phyloP scores from a whole-genome alignment of 1,140 invertebrate genomes.

The Sitophilus oryzae region DNA sequence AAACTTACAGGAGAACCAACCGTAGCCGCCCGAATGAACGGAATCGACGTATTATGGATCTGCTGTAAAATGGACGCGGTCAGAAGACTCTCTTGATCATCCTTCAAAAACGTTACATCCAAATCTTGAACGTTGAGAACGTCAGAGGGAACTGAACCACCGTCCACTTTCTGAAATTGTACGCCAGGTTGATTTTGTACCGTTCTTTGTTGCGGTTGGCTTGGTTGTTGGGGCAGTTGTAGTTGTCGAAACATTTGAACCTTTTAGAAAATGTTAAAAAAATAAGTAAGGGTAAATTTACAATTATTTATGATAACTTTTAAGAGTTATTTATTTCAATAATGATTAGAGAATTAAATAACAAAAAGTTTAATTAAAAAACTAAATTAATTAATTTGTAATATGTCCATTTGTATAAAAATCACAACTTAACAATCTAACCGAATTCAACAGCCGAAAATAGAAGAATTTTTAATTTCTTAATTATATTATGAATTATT shows the following conservation, averaged over 20 bases:
- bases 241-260: slow-evolving; percentile 30
- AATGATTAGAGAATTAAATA: no score
- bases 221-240: slow-evolving; percentile 27
- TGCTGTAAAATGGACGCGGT: slow-evolving; percentile 41
- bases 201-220: slow-evolving; percentile 7
- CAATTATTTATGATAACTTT: no score
- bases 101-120: slow-evolving; percentile 33
- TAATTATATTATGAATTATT: no score
- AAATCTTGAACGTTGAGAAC: slow-evolving; percentile 21
- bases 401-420: no score
- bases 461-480: no score
- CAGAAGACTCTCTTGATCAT: slow-evolving; percentile 36
- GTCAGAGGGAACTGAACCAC: slow-evolving; percentile 6
- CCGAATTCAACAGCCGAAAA: no score
- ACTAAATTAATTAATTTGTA: no score
- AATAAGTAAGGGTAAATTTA: no score
- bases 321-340: no score
- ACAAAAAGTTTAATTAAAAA: no score
- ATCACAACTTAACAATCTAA: no score
- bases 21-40: slow-evolving; percentile 27
- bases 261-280: slow-evolving; percentile 11
- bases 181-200: slow-evolving; percentile 10
- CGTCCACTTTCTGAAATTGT: slow-evolving; percentile 17
- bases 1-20: slow-evolving; percentile 37
- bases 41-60: slow-evolving; percentile 35